A percentile compares a stretch with the other conserved stretches of the same genome.
phyloP scores from a whole-genome alignment of 2,797 vertebrate genomes.

The Oophaga sylvatica region DNA sequence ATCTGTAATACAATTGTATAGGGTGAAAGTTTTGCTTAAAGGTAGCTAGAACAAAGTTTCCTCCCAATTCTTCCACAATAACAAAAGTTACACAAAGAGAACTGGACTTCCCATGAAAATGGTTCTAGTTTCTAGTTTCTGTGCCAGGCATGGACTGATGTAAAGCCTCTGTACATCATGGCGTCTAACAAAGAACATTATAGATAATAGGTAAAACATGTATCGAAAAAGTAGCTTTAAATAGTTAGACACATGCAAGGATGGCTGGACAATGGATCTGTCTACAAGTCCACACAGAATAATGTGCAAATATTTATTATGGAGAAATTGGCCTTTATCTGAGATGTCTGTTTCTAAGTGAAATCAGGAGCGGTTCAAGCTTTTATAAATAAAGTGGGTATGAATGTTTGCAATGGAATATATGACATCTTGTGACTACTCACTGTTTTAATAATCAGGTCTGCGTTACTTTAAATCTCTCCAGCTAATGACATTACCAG shows the following conservation, averaged over 20 bases:
- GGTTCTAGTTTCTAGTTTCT: background rate
- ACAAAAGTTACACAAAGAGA: background rate
- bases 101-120: background rate
- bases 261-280: background rate
- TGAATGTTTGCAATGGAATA: constrained; percentile 49
- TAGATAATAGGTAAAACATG: constrained; percentile 3
- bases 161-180: background rate
- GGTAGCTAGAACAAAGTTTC: background rate
- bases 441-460: constrained; percentile 46
- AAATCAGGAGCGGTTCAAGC: background rate
- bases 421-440: constrained; percentile 45
- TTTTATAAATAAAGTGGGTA: constrained; percentile 37
- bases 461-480: constrained; percentile 45
- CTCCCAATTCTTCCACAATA: background rate
- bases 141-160: background rate
- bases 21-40: background rate
- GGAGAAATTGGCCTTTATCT: background rate
- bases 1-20: background rate
- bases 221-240: background rate
- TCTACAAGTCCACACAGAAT: background rate
- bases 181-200: background rate
- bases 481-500: constrained; percentile 43
- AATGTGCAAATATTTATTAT: background rate
- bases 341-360: constrained; percentile 9
- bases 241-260: background rate